These are phyloP conservation scores for Monodelphis domestica DNA, from an alignment of 2,797 vertebrate genomes.

Conservation along the genomic window DNA sequence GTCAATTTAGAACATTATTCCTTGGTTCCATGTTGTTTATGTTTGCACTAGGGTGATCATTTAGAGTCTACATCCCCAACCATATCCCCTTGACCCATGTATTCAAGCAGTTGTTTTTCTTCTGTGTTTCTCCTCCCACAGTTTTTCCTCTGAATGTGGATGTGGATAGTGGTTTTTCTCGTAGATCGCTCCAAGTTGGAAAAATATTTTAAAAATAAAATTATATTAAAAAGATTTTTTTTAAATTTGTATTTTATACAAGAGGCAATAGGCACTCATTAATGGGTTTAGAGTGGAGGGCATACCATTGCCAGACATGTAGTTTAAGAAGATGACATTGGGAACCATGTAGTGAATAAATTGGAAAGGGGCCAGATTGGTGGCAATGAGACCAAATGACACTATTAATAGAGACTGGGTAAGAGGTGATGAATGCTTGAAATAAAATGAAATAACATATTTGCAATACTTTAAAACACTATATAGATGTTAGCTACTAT, in stretches of 20 bases:
- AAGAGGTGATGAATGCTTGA: background rate
- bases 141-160: too few species aligned
- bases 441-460: background rate
- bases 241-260: background rate
- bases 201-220: too few species aligned
- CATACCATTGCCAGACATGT: background rate
- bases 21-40: too few species aligned
- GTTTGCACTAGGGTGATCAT: too few species aligned
- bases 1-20: too few species aligned
- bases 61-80: too few species aligned
- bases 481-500: background rate
- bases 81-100: too few species aligned
- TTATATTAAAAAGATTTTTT: too few species aligned
- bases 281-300: background rate
- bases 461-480: background rate
- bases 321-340: background rate
- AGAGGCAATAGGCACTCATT: background rate
- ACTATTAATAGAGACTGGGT: background rate
- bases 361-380: background rate
- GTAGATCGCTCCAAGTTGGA: too few species aligned
- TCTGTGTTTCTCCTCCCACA: too few species aligned
- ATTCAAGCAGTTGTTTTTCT: too few species aligned
- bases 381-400: background rate
- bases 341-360: background rate
- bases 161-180: too few species aligned